Evolutionary conservation across 2,797 vertebrate species (phyloP), one percentile per base, ranked within the genome.

Genomic region (Rhinogobio ventralis): DNA sequence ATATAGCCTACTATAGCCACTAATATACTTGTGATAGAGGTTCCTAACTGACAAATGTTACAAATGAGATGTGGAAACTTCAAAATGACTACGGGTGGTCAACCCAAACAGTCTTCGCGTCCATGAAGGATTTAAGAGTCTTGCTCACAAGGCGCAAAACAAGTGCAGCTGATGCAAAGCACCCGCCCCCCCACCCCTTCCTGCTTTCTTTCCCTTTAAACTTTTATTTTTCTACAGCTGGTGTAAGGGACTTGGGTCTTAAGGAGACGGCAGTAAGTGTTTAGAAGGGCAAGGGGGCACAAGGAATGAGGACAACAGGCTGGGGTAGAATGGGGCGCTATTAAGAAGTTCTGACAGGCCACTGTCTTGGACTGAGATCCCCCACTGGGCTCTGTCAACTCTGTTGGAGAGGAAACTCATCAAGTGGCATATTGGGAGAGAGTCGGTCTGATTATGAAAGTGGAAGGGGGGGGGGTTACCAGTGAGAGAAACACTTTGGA

Each of bases 181-280:
- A 49, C 64, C 39, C 9, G 25, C 5, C 91, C 69, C 74, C 66
- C 42, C 17, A 68, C 42, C 74, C 46, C 15, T 4, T 45, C 45
- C 42, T 39, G 30, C 36, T 68, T 83, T 66, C 51, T 68, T 83
- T 94, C 87, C 89, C 93, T 93, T 93, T 92, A 94, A 94, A 93
- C 94, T 95, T 68, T 94, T 91, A 93, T 94, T 81, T 95, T 92
- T 93, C 90, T 93, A 93, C 94, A 95, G 94, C 94, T 95, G 89
- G 78, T 90, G 91, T 90, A 86, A 53, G 74, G 72, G 64, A 79
- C 67, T 82, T 69, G 49, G 17, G 75, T 73, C 49, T 86, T 33
- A 28, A 25, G 91, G 86, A 91, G 88, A 92, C 33, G 90, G 91
- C 93, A 96, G 96, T 92, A 94, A 94, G 94, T 95, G 94, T 94